Evolutionary conservation across 2,797 vertebrate genomes (phyloP).

Genomic region (Hydrocynus forskahlii): DNA sequence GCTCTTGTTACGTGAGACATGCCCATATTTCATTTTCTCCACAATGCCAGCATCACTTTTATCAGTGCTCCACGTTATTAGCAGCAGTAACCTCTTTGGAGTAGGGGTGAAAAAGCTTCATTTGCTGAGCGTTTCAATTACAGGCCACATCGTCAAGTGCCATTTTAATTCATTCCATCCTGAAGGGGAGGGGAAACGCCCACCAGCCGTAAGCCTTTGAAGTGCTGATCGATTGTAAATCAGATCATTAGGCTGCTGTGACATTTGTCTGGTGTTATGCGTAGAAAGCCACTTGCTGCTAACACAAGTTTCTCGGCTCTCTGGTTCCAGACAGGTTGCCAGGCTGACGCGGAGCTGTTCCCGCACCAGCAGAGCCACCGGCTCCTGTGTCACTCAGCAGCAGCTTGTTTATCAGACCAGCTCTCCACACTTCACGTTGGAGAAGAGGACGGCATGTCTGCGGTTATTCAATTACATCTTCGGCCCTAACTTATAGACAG

Average conservation of each 20-base stretch:
- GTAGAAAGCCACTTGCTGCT: not conserved
- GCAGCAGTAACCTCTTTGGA: not conserved
- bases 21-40: not conserved
- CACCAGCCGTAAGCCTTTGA: conserved; percentile 8
- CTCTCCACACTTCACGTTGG: not conserved
- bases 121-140: conserved; percentile 39
- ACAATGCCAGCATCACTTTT: conserved; percentile 5
- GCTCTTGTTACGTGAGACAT: not conserved
- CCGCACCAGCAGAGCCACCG: conserved; percentile 49
- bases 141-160: conserved; percentile 15
- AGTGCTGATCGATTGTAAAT: conserved; percentile 29
- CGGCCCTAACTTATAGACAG: too few relatives aligned
- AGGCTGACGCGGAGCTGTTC: conserved; percentile 37
- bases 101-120: conserved; percentile 8
- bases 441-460: conserved; percentile 4
- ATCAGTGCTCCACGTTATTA: conserved; percentile 30
- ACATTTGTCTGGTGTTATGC: not conserved
- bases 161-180: conserved; percentile 38
- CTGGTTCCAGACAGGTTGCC: conserved; percentile 48
- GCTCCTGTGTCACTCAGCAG: conserved; percentile 48
- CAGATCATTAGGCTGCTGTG: conserved; percentile 8
- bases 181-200: not conserved
- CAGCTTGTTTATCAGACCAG: conserved; percentile 4
- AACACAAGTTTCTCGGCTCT: not conserved
- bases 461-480: conserved; percentile 33